Percentiles rank a stretch among this genome's conserved stretches.
Conservation (phyloP, 92 coral and sea anemone genomes). For the Isaurus tuberculatus region DNA sequence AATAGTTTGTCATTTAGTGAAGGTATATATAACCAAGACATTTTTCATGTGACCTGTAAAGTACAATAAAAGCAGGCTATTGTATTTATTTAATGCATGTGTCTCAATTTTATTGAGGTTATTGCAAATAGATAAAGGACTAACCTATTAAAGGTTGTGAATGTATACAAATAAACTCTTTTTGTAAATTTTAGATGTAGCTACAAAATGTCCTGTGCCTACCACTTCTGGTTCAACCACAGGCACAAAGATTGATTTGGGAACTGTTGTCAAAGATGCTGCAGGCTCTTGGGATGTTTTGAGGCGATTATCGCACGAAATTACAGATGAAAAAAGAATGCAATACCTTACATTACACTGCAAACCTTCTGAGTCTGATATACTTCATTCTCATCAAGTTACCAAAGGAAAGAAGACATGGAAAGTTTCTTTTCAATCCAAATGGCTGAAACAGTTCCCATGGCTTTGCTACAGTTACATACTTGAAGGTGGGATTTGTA, state of each 20-base stretch:
- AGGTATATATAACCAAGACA: conserved; percentile 60
- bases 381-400: conserved; percentile 64
- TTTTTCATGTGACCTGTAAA: conserved; percentile 60
- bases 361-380: conserved; percentile 59
- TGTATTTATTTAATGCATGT: conserved; percentile 39
- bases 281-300: conserved; percentile 62
- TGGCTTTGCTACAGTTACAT: conserved; percentile 66
- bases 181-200: conserved; percentile 57
- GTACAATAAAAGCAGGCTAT: conserved; percentile 55
- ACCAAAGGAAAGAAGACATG: conserved; percentile 65
- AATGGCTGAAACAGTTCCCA: conserved; percentile 60
- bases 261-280: conserved; percentile 58
- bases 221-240: conserved; percentile 64
- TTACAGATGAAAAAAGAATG: conserved; percentile 66
- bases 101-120: conserved; percentile 59
- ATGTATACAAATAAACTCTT: conserved; percentile 50
- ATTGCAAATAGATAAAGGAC: conserved; percentile 46
- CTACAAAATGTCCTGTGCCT: conserved; percentile 51
- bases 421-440: conserved; percentile 63
- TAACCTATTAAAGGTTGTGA: conserved; percentile 55
- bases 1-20: conserved; percentile 51
- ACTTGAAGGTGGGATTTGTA: conserved; percentile 66
- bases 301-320: conserved; percentile 58
- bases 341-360: conserved; percentile 60
- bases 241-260: conserved; percentile 64